Evolutionary conservation across 1,140 invertebrate genomes (phyloP).

Genomic region (Lepidurus apus): DNA sequence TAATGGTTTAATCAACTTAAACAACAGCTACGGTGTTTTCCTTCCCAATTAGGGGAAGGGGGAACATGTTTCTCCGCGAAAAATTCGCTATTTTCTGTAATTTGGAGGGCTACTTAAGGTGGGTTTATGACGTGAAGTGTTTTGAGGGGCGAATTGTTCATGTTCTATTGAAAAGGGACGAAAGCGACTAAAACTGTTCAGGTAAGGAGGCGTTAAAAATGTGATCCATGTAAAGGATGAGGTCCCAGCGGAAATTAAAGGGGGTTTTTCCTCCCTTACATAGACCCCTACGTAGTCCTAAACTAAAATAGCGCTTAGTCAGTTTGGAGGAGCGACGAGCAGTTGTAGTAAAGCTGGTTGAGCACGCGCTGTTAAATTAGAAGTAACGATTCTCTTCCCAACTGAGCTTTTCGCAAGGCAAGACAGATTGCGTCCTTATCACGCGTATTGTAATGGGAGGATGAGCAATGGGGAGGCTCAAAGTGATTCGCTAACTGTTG

Average conservation of each 20-base stretch:
- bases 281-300: neutral
- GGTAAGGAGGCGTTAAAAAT: too few species aligned
- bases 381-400: neutral
- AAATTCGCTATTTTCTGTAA: too few species aligned
- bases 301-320: neutral
- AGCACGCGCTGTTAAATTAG: neutral
- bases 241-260: neutral
- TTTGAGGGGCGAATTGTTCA: too few species aligned
- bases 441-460: neutral
- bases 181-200: too few species aligned
- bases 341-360: neutral
- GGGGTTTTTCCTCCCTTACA: neutral
- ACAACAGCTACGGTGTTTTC: too few species aligned
- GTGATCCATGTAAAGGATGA: neutral
- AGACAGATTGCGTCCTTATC: neutral
- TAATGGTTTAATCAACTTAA: too few species aligned
- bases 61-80: too few species aligned
- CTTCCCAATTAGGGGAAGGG: too few species aligned
- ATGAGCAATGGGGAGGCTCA: neutral
- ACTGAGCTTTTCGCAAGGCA: neutral
- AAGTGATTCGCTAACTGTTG: neutral
- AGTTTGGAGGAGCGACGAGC: neutral
- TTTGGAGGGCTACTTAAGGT: too few species aligned
- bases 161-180: too few species aligned
- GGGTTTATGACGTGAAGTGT: too few species aligned